Evolutionary conservation across 2,797 vertebrate species (phyloP).

Genomic region (Rhinophrynus dorsalis): DNA sequence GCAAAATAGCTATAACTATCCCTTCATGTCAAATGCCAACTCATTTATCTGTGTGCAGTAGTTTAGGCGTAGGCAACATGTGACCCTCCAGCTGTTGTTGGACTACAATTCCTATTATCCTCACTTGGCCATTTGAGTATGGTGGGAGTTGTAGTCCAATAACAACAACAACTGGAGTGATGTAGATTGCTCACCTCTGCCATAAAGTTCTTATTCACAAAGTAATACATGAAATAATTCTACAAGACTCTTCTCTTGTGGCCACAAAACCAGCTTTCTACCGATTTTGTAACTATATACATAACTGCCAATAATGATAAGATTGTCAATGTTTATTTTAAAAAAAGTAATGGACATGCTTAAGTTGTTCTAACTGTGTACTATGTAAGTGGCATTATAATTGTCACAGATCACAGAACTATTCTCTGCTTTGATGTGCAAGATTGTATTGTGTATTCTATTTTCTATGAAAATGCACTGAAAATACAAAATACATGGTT

Average conservation of each 20-base stretch:
- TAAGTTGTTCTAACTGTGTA: neutral
- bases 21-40: neutral
- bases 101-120: too few relatives aligned
- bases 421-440: neutral
- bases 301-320: too few relatives aligned
- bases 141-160: too few relatives aligned
- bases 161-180: too few relatives aligned
- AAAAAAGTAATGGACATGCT: neutral
- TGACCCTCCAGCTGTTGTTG: too few relatives aligned
- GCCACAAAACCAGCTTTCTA: neutral
- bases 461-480: constrained; percentile 39
- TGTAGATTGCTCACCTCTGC: too few relatives aligned
- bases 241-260: neutral
- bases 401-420: neutral
- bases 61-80: too few relatives aligned
- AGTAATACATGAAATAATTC: too few relatives aligned
- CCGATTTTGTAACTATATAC: neutral
- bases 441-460: neutral
- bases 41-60: neutral
- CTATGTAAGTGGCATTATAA: neutral
- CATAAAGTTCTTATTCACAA: too few relatives aligned
- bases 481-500: neutral
- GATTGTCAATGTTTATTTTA: neutral
- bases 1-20: too few relatives aligned
- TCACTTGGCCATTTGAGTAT: too few relatives aligned